Percentiles rank a stretch among this genome's conserved stretches.
Evolutionary conservation across 2,888 invertebrate genomes (phyloP).

Genomic region (Resseliella maxima): DNA sequence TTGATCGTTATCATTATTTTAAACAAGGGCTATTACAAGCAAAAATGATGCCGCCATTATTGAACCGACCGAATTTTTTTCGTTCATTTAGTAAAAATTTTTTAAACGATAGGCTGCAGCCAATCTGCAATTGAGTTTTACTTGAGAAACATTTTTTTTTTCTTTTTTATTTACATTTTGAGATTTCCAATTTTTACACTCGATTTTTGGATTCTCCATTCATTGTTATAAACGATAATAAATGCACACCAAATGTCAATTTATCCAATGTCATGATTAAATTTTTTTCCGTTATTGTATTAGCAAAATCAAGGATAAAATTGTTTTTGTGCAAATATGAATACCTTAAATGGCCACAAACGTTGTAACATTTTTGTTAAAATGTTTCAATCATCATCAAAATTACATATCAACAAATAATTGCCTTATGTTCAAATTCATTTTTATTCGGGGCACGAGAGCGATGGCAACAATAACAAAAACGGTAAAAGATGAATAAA

Average conservation of each 20-base stretch:
- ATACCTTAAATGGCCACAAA: neutral
- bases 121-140: too few relatives aligned
- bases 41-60: neutral
- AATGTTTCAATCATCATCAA: neutral
- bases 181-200: too few relatives aligned
- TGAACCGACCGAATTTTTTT: too few relatives aligned
- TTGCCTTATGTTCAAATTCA: constrained; percentile 53
- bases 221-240: too few relatives aligned
- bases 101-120: too few relatives aligned
- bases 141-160: too few relatives aligned
- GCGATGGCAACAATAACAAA: neutral
- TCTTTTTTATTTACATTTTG: too few relatives aligned
- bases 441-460: neutral
- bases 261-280: neutral
- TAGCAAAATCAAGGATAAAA: too few relatives aligned
- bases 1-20: constrained; percentile 16
- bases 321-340: neutral
- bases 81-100: too few relatives aligned
- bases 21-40: neutral
- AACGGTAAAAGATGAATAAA: too few relatives aligned
- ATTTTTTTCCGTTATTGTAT: neutral
- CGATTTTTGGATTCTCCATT: too few relatives aligned
- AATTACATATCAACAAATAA: constrained; percentile 23
- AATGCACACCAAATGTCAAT: too few relatives aligned
- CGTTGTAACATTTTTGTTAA: neutral